Evolutionary conservation across 2,113 vertebrate species (phyloP).

Genomic region (Orthonyx spaldingii): DNA sequence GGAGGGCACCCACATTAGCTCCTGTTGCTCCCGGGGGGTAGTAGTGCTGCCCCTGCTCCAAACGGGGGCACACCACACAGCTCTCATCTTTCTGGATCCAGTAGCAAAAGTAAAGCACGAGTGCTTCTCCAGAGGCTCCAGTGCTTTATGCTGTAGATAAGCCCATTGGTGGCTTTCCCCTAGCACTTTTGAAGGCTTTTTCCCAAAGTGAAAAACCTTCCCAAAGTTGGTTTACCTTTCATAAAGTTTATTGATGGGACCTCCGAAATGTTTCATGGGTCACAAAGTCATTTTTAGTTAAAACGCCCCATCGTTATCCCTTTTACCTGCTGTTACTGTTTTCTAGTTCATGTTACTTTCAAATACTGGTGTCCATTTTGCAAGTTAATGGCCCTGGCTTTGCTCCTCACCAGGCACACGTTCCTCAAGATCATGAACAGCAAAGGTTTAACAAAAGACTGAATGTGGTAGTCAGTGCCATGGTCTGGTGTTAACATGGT

Average conservation of each 20-base stretch:
- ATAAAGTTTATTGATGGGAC: background rate
- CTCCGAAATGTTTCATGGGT: accelerated
- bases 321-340: background rate
- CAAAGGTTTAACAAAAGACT: background rate
- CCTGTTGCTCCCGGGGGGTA: background rate
- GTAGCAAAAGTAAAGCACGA: background rate
- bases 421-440: background rate
- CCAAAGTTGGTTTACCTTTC: background rate
- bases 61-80: accelerated
- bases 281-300: background rate
- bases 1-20: accelerated
- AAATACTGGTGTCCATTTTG: background rate
- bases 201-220: background rate
- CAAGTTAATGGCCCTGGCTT: background rate
- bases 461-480: background rate
- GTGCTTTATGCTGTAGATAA: background rate
- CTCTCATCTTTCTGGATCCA: background rate
- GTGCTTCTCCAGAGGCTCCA: background rate
- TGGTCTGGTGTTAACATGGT: background rate
- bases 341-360: background rate
- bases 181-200: background rate
- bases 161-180: background rate
- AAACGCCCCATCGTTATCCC: background rate
- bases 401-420: background rate
- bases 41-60: background rate